Percentiles rank a stretch among this genome's conserved stretches.
Evolutionary conservation across 35 echinoderm and acorn worm genomes (phyloP).

Genomic region (Anneissia japonica): DNA sequence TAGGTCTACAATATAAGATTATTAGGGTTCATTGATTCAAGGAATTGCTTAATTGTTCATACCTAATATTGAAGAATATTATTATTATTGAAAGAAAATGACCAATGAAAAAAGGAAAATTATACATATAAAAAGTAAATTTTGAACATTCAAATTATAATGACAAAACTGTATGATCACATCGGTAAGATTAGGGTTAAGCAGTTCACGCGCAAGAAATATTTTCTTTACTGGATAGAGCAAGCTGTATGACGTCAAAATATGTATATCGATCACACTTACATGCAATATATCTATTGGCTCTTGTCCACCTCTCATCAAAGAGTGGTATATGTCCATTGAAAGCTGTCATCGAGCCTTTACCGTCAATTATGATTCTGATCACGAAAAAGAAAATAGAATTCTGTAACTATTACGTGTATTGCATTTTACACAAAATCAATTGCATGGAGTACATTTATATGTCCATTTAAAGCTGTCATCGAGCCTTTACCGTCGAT

Average conservation of each 20-base stretch:
- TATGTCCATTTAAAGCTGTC: conserved; percentile 38
- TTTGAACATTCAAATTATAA: neutral
- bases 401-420: no score
- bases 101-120: no score
- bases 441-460: no score
- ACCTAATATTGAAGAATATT: no score
- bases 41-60: no score
- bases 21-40: no score
- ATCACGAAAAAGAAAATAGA: no score
- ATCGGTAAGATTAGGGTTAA: neutral
- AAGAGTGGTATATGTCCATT: conserved; percentile 6
- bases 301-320: conserved; percentile 21
- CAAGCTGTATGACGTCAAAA: neutral
- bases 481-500: conserved; percentile 23
- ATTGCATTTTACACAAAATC: no score
- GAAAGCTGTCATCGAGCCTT: conserved; percentile 34
- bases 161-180: neutral
- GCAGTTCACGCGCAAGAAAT: neutral
- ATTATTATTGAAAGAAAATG: no score
- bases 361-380: conserved; percentile 23
- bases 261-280: neutral
- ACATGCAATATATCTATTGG: conserved; percentile 33
- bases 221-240: neutral
- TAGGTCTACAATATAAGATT: no score
- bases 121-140: neutral